These are phyloP conservation scores for Corythornis cristatus DNA, from an alignment of 2,113 vertebrate species.

Conservation along the genomic window DNA sequence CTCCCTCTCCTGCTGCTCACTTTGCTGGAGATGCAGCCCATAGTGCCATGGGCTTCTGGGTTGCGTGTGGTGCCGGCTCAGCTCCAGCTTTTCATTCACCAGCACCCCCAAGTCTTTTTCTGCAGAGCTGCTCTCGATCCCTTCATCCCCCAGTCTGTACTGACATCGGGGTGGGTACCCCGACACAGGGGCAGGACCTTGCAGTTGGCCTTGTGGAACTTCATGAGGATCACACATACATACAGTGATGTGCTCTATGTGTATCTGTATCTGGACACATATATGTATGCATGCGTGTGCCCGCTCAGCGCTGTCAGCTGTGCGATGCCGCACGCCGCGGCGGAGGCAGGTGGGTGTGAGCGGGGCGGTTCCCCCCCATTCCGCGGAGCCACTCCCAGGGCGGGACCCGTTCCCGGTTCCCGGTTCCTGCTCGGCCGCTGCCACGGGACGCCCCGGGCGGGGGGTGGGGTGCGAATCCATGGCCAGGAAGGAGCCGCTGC, in stretches of 20 bases:
- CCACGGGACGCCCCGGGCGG: not conserved
- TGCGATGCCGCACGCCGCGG: not conserved
- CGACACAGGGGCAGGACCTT: not conserved
- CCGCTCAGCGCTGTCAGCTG: not conserved
- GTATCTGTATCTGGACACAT: not conserved
- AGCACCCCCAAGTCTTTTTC: not conserved
- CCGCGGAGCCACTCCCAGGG: not conserved
- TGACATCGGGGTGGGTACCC: not conserved
- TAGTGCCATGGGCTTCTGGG: not conserved
- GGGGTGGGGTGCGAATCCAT: conserved; percentile 1
- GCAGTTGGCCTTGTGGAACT: not conserved
- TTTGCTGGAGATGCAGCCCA: not conserved
- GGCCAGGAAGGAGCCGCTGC: conserved; percentile 83
- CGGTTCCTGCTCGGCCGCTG: not conserved
- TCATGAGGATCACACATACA: not conserved
- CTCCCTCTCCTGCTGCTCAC: not conserved
- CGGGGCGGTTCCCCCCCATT: too few relatives aligned
- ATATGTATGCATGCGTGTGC: too few relatives aligned
- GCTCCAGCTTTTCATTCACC: not conserved
- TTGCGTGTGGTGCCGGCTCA: not conserved
- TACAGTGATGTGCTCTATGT: not conserved
- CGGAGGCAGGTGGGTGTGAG: not conserved
- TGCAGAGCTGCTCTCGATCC: not conserved
- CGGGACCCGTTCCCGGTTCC: not conserved
- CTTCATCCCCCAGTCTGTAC: not conserved